phyloP scores from a whole-genome alignment of 2,797 vertebrate species.

The Oophaga sylvatica region DNA sequence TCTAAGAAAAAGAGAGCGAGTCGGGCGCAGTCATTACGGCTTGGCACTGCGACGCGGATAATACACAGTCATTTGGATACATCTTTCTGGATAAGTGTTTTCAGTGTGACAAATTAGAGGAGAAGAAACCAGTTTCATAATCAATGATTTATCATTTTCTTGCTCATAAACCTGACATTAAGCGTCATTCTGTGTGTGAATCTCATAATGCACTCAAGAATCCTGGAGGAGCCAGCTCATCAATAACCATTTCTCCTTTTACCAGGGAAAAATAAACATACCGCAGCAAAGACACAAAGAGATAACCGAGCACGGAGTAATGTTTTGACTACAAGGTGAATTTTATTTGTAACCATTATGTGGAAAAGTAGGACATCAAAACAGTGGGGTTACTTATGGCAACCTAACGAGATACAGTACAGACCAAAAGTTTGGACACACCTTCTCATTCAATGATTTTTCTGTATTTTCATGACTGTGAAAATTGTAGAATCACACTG shows the following conservation, averaged over 20 bases:
- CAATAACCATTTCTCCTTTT: conserved; percentile 37
- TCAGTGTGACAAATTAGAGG: conserved; percentile 39
- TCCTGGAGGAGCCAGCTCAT: conserved; percentile 37
- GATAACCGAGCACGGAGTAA: background rate
- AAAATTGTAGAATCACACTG: too few species aligned
- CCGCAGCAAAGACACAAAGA: background rate
- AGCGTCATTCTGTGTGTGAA: conserved; percentile 23
- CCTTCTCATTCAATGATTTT: too few species aligned
- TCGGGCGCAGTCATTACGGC: background rate
- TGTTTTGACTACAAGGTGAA: background rate
- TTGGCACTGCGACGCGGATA: background rate
- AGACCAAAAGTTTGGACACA: too few species aligned
- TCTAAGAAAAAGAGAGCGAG: background rate
- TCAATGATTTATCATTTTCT: conserved; percentile 48
- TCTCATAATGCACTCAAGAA: conserved; percentile 43
- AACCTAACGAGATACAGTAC: too few species aligned
- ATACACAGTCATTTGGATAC: conserved; percentile 18
- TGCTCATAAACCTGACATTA: conserved; percentile 37
- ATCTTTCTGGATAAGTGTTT: conserved; percentile 25
- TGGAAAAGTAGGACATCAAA: background rate
- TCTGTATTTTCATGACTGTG: too few species aligned
- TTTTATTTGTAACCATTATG: background rate
- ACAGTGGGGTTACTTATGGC: too few species aligned
- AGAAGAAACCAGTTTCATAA: conserved; percentile 23
- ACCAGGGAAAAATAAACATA: background rate